A percentile compares a stretch with the other conserved stretches of the same genome.
Conservation (phyloP, 2,888 invertebrate species). For the Tinea semifulvella region DNA sequence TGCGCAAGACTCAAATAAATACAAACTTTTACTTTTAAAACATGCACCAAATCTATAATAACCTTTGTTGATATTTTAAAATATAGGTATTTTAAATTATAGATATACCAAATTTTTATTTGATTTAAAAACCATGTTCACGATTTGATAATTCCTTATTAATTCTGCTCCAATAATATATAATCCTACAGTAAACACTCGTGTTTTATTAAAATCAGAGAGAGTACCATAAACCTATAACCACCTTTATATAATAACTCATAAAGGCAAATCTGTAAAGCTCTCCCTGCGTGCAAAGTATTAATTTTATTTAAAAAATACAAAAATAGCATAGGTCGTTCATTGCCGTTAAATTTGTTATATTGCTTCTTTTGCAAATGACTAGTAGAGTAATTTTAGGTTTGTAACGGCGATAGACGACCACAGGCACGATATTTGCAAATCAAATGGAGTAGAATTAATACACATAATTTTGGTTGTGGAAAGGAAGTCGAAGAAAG, state of each 20-base stretch:
- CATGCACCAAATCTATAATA: constrained; percentile 1
- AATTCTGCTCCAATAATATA: too few relatives aligned
- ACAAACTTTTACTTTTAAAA: constrained; percentile 2
- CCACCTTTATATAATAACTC: too few relatives aligned
- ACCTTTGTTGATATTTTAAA: background rate
- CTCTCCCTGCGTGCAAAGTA: background rate
- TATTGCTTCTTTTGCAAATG: too few relatives aligned
- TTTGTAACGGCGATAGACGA: background rate
- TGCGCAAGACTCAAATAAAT: constrained; percentile 3
- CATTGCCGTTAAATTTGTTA: constrained; percentile 1
- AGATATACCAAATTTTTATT: background rate
- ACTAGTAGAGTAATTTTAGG: background rate
- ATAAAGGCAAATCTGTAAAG: too few relatives aligned
- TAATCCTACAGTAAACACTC: too few relatives aligned
- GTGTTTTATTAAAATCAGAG: too few relatives aligned
- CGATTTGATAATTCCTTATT: too few relatives aligned
- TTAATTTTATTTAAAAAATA: background rate
- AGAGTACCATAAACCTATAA: too few relatives aligned
- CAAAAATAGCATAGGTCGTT: background rate
- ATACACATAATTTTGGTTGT: constrained; percentile 10
- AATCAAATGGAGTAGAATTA: constrained; percentile 10
- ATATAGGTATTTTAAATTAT: background rate
- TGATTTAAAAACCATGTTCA: background rate
- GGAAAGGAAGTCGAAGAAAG: background rate
- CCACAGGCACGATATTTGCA: constrained; percentile 3